Conservation (phyloP, 2,888 invertebrate genomes). For the Meta bourneti region DNA sequence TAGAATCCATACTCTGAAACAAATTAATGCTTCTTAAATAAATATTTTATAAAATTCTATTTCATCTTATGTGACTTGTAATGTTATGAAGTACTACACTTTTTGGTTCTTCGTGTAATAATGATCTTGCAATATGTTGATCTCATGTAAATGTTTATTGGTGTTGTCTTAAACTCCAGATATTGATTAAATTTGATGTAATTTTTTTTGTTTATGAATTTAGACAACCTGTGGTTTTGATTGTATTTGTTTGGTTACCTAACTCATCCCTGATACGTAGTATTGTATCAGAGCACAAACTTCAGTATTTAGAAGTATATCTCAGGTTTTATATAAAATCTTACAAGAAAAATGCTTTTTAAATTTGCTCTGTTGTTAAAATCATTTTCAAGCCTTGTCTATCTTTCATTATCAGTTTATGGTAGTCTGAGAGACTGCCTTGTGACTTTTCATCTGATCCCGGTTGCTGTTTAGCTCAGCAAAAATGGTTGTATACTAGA, state of each 20-base stretch:
- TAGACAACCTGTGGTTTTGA: conserved; percentile 26
- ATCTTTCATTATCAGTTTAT: conserved; percentile 64
- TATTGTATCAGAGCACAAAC: conserved; percentile 67
- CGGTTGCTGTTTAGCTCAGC: conserved; percentile 69
- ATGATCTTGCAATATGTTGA: conserved; percentile 55
- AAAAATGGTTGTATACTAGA: conserved; percentile 72
- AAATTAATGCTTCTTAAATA: neutral
- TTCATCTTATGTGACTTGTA: neutral
- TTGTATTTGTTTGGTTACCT: conserved; percentile 58
- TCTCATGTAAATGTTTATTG: conserved; percentile 59
- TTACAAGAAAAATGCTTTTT: conserved; percentile 52
- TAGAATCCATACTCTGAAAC: neutral
- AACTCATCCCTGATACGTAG: conserved; percentile 60
- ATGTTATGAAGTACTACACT: neutral
- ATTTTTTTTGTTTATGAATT: conserved; percentile 30
- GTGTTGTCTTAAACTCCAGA: neutral
- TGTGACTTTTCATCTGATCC: conserved; percentile 72
- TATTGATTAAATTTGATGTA: conserved; percentile 25
- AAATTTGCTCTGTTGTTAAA: conserved; percentile 56
- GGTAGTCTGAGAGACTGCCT: conserved; percentile 35
- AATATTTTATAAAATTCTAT: neutral
- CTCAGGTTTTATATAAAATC: conserved; percentile 74
- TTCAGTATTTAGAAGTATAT: conserved; percentile 74
- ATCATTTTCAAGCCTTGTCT: conserved; percentile 70
- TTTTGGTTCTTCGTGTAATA: neutral